Conservation (phyloP, 2,888 invertebrate genomes). For the Patella depressa region DNA sequence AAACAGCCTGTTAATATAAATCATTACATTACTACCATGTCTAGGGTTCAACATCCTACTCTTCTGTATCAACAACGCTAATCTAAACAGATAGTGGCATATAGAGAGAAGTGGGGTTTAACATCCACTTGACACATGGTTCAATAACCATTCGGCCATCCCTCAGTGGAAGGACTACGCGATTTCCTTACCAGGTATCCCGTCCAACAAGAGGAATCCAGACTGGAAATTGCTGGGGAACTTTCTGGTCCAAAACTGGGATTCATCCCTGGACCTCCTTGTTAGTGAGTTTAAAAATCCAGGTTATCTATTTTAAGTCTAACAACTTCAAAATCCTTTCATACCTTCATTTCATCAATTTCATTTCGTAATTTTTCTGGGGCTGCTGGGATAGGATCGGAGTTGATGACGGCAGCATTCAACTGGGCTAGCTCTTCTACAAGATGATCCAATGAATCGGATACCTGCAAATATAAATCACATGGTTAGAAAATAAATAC, state of each 20-base stretch:
- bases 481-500: neutral
- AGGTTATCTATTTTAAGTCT: no score
- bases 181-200: no score
- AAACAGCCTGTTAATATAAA: slow-evolving; percentile 49
- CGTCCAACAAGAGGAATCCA: no score
- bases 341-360: slow-evolving; percentile 65
- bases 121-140: no score
- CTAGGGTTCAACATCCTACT: neutral
- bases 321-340: neutral
- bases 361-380: slow-evolving; percentile 67
- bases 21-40: neutral
- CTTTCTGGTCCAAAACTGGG: no score
- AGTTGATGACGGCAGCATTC: slow-evolving; percentile 61
- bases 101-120: no score
- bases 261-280: no score
- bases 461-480: slow-evolving; percentile 47
- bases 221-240: no score
- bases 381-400: slow-evolving; percentile 67
- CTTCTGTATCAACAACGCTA: neutral
- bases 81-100: neutral
- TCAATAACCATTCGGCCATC: no score
- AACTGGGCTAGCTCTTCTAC: slow-evolving; percentile 66
- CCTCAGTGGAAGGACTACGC: no score
- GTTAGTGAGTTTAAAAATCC: no score
- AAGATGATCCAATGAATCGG: slow-evolving; percentile 66